A percentile compares a stretch with the other conserved stretches of the same genome.
Conservation (phyloP, 2,113 vertebrate genomes). For the Kryptolebias marmoratus region DNA sequence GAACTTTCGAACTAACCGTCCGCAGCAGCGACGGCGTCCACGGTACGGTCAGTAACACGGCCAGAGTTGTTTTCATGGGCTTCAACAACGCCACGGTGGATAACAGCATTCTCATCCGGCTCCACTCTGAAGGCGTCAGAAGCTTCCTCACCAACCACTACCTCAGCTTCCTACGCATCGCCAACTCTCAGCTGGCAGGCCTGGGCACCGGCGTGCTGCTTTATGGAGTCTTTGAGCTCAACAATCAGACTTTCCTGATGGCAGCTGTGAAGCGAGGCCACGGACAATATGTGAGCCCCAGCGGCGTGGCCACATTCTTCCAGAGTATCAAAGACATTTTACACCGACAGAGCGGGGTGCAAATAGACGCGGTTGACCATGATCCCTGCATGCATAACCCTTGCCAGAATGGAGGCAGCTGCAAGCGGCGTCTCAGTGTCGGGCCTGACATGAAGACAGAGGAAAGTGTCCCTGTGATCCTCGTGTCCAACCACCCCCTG, state of each 20-base stretch:
- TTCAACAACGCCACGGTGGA: constrained; percentile 92
- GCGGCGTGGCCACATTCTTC: constrained; percentile 95
- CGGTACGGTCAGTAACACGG: constrained; percentile 84
- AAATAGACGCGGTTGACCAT: constrained; percentile 91
- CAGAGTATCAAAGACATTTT: constrained; percentile 94
- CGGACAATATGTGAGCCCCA: constrained; percentile 91
- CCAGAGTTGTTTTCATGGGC: constrained; percentile 87
- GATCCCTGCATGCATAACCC: constrained; percentile 90
- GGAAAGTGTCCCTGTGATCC: constrained; percentile 89
- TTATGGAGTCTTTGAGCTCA: constrained; percentile 87
- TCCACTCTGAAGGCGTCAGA: constrained; percentile 80
- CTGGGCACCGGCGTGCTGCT: constrained; percentile 91
- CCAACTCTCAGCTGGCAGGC: constrained; percentile 90
- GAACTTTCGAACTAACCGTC: constrained; percentile 88
- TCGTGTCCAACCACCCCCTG: constrained; percentile 88
- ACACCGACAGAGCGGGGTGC: constrained; percentile 90
- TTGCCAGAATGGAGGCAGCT: constrained; percentile 94
- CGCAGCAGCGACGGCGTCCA: constrained; percentile 91
- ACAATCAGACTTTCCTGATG: constrained; percentile 91
- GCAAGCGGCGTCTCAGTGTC: constrained; percentile 87
- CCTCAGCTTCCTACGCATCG: constrained; percentile 90
- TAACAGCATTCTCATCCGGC: constrained; percentile 91
- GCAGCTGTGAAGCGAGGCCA: constrained; percentile 86
- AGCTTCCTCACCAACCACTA: constrained; percentile 93
- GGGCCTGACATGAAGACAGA: constrained; percentile 77